Conservation (phyloP, 2,113 vertebrate species). For the Barnardius zonarius region DNA sequence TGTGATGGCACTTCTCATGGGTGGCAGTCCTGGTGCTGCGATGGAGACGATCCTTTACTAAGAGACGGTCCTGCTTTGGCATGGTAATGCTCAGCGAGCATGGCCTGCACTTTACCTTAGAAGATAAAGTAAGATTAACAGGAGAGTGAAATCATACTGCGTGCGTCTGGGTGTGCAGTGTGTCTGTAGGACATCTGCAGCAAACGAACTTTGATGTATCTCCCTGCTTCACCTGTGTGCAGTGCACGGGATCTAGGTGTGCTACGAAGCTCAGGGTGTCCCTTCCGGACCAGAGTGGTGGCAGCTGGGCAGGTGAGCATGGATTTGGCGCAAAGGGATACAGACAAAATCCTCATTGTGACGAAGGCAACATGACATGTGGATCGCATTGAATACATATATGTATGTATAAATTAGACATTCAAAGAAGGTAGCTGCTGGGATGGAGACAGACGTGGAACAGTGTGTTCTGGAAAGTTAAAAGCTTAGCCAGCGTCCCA, state of each 20-base stretch:
- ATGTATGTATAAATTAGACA: neutral
- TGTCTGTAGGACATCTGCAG: neutral
- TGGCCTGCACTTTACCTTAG: rapidly evolving
- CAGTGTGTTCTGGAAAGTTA: neutral
- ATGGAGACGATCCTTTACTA: neutral
- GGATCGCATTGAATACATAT: neutral
- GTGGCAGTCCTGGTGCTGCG: neutral
- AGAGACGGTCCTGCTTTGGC: neutral
- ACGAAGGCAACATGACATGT: neutral
- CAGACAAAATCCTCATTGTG: neutral
- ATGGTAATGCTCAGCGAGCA: neutral
- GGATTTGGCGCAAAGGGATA: neutral
- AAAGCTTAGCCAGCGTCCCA: neutral
- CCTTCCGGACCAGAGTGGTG: neutral
- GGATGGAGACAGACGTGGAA: neutral
- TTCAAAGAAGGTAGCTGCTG: neutral
- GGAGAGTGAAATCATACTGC: neutral
- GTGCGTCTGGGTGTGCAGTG: neutral
- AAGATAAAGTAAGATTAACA: neutral
- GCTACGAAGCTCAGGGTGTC: neutral
- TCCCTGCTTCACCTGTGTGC: neutral
- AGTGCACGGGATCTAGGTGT: neutral
- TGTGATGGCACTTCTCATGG: neutral
- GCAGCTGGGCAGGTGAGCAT: neutral
- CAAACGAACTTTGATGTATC: neutral